Percentiles rank a stretch among this genome's conserved stretches.
phyloP scores from a whole-genome alignment of 2,797 vertebrate species.

The Leucoraja ocellata region DNA sequence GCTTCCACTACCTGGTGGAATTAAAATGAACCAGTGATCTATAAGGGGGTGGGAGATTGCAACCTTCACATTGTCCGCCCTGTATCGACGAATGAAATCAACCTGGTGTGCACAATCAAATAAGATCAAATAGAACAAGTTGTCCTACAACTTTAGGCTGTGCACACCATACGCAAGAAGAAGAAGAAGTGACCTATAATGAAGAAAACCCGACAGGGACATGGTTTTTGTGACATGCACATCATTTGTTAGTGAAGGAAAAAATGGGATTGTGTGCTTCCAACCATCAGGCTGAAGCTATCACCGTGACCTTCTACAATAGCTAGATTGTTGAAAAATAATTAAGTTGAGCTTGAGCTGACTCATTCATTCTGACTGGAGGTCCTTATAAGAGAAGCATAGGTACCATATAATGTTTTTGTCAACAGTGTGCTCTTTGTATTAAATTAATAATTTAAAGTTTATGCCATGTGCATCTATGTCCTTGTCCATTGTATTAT shows the following conservation, averaged over 20 bases:
- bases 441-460: not conserved
- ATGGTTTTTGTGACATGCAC: not conserved
- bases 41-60: not conserved
- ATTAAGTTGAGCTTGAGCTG: not conserved
- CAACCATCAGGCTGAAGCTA: not conserved
- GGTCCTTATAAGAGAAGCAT: not conserved
- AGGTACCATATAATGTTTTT: not conserved
- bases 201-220: not conserved
- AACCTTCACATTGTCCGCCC: too few relatives aligned
- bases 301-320: not conserved
- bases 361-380: not conserved
- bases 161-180: too few relatives aligned
- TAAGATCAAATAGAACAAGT: too few relatives aligned
- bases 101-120: too few relatives aligned
- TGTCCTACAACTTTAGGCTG: too few relatives aligned
- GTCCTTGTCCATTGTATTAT: not conserved
- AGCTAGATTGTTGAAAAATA: not conserved
- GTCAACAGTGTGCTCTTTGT: not conserved
- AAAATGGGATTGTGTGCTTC: not conserved
- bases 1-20: not conserved
- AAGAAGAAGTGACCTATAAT: not conserved
- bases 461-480: not conserved
- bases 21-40: not conserved
- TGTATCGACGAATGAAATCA: too few relatives aligned
- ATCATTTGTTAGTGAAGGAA: not conserved